phyloP scores from a whole-genome alignment of 2,888 invertebrate species.

The Andricus curvator region DNA sequence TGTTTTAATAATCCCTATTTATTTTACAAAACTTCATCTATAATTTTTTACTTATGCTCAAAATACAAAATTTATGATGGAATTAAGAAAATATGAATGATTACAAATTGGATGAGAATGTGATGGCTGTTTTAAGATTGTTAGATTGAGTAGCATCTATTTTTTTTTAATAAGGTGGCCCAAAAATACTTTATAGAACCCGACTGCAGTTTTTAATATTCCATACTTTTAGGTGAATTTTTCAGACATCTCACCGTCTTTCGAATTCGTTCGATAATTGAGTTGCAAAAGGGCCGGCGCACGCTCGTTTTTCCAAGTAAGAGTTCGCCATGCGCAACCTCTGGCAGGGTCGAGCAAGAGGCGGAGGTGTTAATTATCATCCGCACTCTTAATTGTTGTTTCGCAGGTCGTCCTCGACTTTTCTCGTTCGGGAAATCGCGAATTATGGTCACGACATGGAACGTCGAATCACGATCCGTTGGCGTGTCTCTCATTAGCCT shows the following conservation, averaged over 20 bases:
- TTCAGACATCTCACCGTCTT: neutral
- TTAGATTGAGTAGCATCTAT: no score
- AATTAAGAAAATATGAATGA: no score
- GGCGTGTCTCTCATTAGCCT: slow-evolving; percentile 45
- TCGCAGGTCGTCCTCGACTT: slow-evolving; percentile 1
- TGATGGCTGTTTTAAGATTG: no score
- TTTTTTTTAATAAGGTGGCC: no score
- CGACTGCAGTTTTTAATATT: no score
- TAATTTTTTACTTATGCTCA: no score
- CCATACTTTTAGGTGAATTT: neutral
- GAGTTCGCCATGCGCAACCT: slow-evolving; percentile 39
- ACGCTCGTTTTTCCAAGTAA: slow-evolving; percentile 22
- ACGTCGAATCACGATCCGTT: neutral
- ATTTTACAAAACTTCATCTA: no score
- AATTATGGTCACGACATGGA: slow-evolving; percentile 32
- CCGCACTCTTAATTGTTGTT: slow-evolving; percentile 39
- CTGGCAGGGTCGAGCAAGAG: slow-evolving; percentile 27
- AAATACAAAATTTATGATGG: no score
- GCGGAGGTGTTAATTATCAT: slow-evolving; percentile 39
- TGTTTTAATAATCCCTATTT: no score
- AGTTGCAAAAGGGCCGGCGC: slow-evolving; percentile 39
- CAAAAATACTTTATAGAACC: no score
- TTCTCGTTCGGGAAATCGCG: slow-evolving; percentile 27
- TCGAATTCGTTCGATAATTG: slow-evolving; percentile 36
- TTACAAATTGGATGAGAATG: no score